Percentiles rank a stretch among this genome's conserved stretches.
Evolutionary conservation across 37 sponge, comb jelly and placozoan genomes (phyloP).

Genomic region (Aplysina aerophoba): DNA sequence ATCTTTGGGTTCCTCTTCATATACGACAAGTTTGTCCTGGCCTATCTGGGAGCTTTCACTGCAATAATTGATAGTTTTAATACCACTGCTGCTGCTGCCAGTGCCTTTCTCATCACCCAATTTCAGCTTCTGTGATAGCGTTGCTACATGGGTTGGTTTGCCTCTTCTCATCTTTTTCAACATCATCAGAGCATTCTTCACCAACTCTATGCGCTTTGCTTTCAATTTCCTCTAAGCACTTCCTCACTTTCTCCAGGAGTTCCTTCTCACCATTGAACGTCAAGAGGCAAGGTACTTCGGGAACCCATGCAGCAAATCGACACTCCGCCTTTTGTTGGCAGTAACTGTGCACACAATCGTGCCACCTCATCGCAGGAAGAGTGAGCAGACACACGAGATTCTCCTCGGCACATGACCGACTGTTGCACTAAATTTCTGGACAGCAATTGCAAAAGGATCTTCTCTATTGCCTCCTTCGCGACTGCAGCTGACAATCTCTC

Average conservation of each 20-base stretch:
- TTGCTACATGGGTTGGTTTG: too few species aligned
- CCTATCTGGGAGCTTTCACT: too few species aligned
- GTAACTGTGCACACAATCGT: slow-evolving; percentile 26
- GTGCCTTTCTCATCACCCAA: too few species aligned
- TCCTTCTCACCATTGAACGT: slow-evolving; percentile 9
- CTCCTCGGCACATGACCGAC: slow-evolving; percentile 37
- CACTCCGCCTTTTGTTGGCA: background rate
- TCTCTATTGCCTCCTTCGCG: slow-evolving; percentile 1
- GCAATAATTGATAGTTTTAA: too few species aligned
- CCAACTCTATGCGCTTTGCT: background rate
- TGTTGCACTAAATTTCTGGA: background rate
- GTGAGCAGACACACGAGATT: slow-evolving; percentile 29
- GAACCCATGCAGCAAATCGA: slow-evolving; percentile 36
- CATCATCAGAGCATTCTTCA: too few species aligned
- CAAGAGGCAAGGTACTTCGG: slow-evolving; percentile 28
- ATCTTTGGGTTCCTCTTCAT: too few species aligned
- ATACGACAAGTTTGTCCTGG: too few species aligned
- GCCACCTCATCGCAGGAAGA: slow-evolving; percentile 23
- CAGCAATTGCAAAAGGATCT: background rate
- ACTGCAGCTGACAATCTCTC: slow-evolving; percentile 13
- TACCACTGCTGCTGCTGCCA: too few species aligned
- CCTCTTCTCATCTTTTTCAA: too few species aligned
- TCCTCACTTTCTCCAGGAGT: background rate
- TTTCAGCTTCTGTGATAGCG: too few species aligned
- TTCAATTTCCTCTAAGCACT: background rate